A percentile compares a stretch with the other conserved stretches of the same genome.
Conservation (phyloP, 2,113 vertebrate genomes). For the Ptychochromis oligacanthus region DNA sequence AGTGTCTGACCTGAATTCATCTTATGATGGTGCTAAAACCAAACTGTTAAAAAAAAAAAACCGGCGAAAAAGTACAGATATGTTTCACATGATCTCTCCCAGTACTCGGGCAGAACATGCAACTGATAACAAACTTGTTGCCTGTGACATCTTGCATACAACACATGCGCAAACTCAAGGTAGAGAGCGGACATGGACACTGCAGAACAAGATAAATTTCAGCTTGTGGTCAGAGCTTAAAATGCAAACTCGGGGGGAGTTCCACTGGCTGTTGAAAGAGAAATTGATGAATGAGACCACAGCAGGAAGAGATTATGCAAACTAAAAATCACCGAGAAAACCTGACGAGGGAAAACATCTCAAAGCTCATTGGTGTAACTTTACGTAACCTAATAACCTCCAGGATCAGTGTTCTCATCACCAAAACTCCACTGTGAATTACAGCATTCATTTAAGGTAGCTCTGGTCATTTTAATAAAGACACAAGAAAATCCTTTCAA, state of each 20-base stretch:
- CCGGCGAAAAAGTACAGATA: not conserved
- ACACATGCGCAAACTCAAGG: not conserved
- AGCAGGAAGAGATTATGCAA: slow-evolving; percentile 19
- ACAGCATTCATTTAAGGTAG: not conserved
- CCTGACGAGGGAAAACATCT: not conserved
- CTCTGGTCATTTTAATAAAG: not conserved
- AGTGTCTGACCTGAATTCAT: not conserved
- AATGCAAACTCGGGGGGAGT: slow-evolving; percentile 49
- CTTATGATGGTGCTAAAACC: not conserved
- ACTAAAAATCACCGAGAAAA: not conserved
- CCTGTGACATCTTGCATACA: not conserved
- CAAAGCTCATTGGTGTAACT: not conserved
- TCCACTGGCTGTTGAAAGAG: slow-evolving; percentile 45
- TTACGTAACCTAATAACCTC: not conserved
- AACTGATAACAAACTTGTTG: not conserved
- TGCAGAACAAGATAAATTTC: not conserved
- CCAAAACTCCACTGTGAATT: not conserved
- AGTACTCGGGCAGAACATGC: not conserved
- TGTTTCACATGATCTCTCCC: not conserved
- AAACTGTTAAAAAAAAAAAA: not conserved
- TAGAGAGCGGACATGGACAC: not conserved
- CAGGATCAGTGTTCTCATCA: not conserved
- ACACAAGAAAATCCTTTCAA: not conserved
- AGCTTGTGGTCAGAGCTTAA: not conserved
- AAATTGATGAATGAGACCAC: slow-evolving; percentile 46